These are phyloP conservation scores for Thymelicus sylvestris DNA, from an alignment of 2,888 invertebrate species.

Conservation along the genomic window DNA sequence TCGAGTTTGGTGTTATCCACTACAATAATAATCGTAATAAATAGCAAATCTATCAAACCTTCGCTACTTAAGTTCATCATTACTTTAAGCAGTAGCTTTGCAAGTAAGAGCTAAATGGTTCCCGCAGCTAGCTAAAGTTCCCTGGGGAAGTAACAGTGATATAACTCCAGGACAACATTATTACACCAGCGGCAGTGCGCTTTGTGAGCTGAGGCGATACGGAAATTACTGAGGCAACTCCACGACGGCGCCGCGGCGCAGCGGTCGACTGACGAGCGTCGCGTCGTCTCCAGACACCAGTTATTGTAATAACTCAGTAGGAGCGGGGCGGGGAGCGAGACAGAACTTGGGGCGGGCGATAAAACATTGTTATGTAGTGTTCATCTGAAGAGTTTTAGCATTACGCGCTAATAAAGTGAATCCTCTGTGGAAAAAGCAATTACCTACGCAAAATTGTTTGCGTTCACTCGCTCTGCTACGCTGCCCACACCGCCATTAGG, in stretches of 20 bases:
- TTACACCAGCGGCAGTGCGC: conserved; percentile 28
- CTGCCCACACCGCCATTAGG: too few relatives aligned
- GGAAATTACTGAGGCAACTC: conserved; percentile 28
- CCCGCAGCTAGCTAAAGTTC: neutral
- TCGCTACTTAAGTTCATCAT: neutral
- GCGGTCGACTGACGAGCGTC: neutral
- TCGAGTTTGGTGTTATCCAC: too few relatives aligned
- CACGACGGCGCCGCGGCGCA: neutral
- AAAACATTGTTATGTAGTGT: too few relatives aligned
- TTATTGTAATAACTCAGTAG: too few relatives aligned
- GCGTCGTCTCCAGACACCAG: neutral
- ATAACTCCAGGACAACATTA: conserved; percentile 27
- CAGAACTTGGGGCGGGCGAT: too few relatives aligned
- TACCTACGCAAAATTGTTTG: too few relatives aligned
- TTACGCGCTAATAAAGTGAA: too few relatives aligned
- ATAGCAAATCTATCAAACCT: neutral
- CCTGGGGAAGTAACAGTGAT: neutral
- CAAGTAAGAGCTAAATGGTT: conserved; percentile 1
- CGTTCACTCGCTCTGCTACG: too few relatives aligned
- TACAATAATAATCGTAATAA: neutral
- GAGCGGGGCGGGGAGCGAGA: too few relatives aligned
- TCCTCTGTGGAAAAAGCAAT: too few relatives aligned
- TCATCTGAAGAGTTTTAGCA: too few relatives aligned
- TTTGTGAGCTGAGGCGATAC: conserved; percentile 27
- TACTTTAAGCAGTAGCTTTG: neutral